A percentile compares a stretch with the other conserved stretches of the same genome.
Conservation (phyloP, 2,888 invertebrate species). For the Lasioglossum lativentre region DNA sequence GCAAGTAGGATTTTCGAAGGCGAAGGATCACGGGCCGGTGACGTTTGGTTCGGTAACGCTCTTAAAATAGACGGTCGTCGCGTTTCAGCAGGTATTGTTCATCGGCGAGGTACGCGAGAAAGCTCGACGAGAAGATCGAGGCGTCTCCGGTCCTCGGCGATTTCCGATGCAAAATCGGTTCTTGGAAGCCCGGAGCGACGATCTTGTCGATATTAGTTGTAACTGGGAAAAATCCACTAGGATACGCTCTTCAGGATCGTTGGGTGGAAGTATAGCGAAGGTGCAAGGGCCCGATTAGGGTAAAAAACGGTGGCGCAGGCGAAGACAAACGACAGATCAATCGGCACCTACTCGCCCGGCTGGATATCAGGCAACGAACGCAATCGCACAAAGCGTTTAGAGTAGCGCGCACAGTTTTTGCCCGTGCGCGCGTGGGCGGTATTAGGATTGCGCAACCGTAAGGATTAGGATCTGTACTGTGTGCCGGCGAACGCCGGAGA, state of each 20-base stretch:
- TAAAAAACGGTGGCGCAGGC: neutral
- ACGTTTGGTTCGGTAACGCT: conserved; percentile 48
- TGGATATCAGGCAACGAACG: conserved; percentile 10
- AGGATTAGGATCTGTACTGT: conserved; percentile 60
- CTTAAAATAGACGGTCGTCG: conserved; percentile 67
- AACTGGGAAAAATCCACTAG: conserved; percentile 30
- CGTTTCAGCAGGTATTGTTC: conserved; percentile 59
- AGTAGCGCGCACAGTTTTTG: conserved; percentile 37
- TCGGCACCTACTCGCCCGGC: conserved; percentile 24
- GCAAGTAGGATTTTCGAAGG: conserved; percentile 14
- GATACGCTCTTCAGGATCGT: neutral
- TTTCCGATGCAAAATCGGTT: conserved; percentile 80
- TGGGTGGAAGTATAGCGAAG: neutral
- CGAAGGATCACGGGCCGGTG: conserved; percentile 1
- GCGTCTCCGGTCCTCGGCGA: conserved; percentile 56
- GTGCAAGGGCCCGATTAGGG: neutral
- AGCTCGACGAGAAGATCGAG: conserved; percentile 49
- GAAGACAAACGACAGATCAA: conserved; percentile 13
- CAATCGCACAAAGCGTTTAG: conserved; percentile 39
- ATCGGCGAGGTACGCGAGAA: conserved; percentile 64
- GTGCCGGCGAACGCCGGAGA: conserved; percentile 47
- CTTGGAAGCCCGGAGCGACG: conserved; percentile 64
- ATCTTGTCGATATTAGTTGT: conserved; percentile 48
- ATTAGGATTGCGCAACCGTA: conserved; percentile 66
- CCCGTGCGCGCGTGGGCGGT: conserved; percentile 51